A percentile compares a stretch with the other conserved stretches of the same genome.
Conservation (phyloP, 2,113 vertebrate genomes). For the Perca flavescens region DNA sequence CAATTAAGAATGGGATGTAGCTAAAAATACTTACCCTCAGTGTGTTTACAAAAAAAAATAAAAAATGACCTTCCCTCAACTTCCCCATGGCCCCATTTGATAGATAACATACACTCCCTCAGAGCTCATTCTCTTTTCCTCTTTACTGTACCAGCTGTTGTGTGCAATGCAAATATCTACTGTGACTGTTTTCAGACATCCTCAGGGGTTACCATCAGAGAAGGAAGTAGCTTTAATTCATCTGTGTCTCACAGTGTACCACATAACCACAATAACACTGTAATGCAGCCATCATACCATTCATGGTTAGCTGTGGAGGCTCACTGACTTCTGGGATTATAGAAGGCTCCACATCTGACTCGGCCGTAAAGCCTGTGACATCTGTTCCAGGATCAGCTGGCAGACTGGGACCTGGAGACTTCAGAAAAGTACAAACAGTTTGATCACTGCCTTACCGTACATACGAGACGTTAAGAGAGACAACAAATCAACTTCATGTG, state of each 20-base stretch:
- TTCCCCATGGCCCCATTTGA: constrained; percentile 29
- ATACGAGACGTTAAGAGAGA: neutral
- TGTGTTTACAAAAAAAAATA: constrained; percentile 31
- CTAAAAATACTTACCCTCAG: constrained; percentile 40
- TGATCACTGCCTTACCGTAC: neutral
- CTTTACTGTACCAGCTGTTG: constrained; percentile 59
- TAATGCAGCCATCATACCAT: constrained; percentile 66
- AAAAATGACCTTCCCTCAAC: constrained; percentile 7
- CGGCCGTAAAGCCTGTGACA: neutral
- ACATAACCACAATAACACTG: constrained; percentile 26
- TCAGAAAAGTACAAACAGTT: constrained; percentile 2
- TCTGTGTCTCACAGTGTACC: constrained; percentile 40
- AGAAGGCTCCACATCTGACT: constrained; percentile 33
- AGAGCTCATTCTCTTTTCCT: constrained; percentile 32
- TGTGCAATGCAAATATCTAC: constrained; percentile 57
- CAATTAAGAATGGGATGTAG: neutral
- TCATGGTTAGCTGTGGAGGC: constrained; percentile 50
- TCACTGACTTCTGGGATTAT: constrained; percentile 46
- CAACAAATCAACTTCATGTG: constrained; percentile 1
- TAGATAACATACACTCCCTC: constrained; percentile 38
- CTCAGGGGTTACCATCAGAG: constrained; percentile 47
- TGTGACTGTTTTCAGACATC: constrained; percentile 64
- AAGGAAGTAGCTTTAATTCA: constrained; percentile 59
- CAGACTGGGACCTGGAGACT: constrained; percentile 53
- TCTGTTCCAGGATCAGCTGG: constrained; percentile 38